Evolutionary conservation across 1,140 invertebrate species (phyloP).

Genomic region (Drosophila albomicans): DNA sequence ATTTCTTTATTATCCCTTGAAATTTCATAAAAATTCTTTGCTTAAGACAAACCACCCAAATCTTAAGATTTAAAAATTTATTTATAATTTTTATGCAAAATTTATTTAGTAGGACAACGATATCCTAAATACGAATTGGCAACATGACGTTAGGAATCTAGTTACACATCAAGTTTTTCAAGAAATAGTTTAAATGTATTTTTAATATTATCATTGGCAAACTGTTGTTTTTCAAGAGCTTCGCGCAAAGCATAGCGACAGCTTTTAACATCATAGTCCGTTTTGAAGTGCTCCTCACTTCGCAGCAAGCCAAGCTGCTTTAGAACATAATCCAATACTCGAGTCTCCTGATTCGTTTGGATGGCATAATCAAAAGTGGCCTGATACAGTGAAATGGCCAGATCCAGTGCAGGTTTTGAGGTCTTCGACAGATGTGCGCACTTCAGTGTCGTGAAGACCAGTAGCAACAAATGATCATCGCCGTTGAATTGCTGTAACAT

Average conservation of each 20-base stretch:
- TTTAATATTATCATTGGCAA: constrained; percentile 86
- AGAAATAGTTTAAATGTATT: constrained; percentile 87
- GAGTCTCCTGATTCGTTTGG: constrained; percentile 84
- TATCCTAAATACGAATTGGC: neutral
- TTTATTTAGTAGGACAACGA: neutral
- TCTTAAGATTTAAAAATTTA: neutral
- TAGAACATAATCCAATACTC: constrained; percentile 88
- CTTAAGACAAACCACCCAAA: neutral
- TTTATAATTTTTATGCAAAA: constrained; percentile 20
- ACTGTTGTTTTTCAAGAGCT: constrained; percentile 85
- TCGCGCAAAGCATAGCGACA: constrained; percentile 87
- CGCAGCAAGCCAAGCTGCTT: constrained; percentile 90
- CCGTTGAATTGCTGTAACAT: constrained; percentile 67
- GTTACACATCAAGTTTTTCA: constrained; percentile 84
- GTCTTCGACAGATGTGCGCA: constrained; percentile 86
- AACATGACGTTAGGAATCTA: neutral
- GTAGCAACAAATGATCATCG: constrained; percentile 85
- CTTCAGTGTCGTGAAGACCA: constrained; percentile 87
- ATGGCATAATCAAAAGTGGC: constrained; percentile 87
- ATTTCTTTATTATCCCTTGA: too few relatives aligned
- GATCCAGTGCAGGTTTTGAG: constrained; percentile 86
- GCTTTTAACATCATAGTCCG: constrained; percentile 87
- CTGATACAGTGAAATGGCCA: constrained; percentile 86
- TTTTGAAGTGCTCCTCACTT: constrained; percentile 87
- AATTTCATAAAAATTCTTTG: too few relatives aligned